phyloP scores from a whole-genome alignment of 2,888 invertebrate species.

The Agonopterix alstromeriana region DNA sequence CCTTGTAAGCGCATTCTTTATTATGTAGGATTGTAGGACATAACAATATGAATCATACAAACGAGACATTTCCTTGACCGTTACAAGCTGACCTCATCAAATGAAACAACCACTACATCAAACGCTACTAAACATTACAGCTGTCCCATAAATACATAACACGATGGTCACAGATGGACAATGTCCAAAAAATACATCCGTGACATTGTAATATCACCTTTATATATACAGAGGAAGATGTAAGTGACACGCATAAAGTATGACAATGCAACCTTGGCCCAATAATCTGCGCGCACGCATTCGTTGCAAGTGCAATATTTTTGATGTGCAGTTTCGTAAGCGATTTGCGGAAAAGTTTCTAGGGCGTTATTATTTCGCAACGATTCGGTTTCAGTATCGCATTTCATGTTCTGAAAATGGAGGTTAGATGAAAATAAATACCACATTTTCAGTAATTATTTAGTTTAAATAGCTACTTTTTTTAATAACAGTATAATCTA shows the following conservation, averaged over 20 bases:
- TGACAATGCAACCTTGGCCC: constrained; percentile 45
- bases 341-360: constrained; percentile 47
- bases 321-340: constrained; percentile 34
- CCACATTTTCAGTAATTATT: background rate
- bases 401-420: background rate
- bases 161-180: constrained; percentile 8
- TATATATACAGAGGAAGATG: constrained; percentile 13
- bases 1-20: no score
- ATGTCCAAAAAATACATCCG: constrained; percentile 10
- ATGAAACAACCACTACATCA: constrained; percentile 11
- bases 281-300: constrained; percentile 45
- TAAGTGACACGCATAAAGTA: constrained; percentile 9
- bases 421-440: background rate
- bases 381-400: constrained; percentile 9
- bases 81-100: constrained; percentile 9
- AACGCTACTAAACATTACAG: constrained; percentile 8
- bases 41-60: background rate
- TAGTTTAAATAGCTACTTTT: background rate
- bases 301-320: constrained; percentile 37
- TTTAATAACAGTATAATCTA: no score
- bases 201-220: constrained; percentile 16
- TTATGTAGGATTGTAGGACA: background rate
- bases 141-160: constrained; percentile 14
- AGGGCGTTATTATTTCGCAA: constrained; percentile 31
- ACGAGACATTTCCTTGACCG: constrained; percentile 13